Percentiles rank a stretch among this genome's conserved stretches.
These are phyloP conservation scores for Drosophila picticornis DNA, from an alignment of 2,888 invertebrate genomes.

Conservation along the genomic window DNA sequence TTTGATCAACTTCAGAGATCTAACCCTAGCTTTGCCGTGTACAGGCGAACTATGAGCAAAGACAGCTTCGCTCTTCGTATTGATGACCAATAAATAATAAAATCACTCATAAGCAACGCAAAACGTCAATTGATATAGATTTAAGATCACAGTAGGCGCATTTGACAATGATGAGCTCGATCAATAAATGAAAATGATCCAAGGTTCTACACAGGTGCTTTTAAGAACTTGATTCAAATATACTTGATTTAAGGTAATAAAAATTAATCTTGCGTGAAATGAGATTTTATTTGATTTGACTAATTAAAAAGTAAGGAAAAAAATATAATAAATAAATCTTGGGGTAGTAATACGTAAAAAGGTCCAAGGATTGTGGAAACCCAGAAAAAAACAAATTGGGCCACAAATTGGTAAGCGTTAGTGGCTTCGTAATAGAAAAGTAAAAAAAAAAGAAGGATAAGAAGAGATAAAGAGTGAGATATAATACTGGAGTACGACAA, in stretches of 20 bases:
- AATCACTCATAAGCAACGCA: slow-evolving; percentile 10
- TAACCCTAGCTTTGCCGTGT: not conserved
- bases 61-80: not conserved
- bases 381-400: not conserved
- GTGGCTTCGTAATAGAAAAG: not conserved
- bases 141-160: not conserved
- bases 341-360: not conserved
- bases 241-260: not conserved
- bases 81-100: not conserved
- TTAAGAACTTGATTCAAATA: not conserved
- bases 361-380: not conserved
- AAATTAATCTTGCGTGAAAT: not conserved
- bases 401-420: not conserved
- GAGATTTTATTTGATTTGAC: too few species aligned
- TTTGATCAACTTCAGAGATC: not conserved
- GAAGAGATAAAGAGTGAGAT: not conserved
- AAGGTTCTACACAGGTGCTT: slow-evolving; percentile 5
- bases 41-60: slow-evolving; percentile 2
- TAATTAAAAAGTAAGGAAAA: not conserved
- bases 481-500: not conserved
- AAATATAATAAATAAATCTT: not conserved
- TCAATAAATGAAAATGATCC: slow-evolving; percentile 17
- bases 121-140: slow-evolving; percentile 4
- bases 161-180: not conserved
- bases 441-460: not conserved